Conservation (phyloP, 2,113 vertebrate genomes). For the Climacteris rufus region DNA sequence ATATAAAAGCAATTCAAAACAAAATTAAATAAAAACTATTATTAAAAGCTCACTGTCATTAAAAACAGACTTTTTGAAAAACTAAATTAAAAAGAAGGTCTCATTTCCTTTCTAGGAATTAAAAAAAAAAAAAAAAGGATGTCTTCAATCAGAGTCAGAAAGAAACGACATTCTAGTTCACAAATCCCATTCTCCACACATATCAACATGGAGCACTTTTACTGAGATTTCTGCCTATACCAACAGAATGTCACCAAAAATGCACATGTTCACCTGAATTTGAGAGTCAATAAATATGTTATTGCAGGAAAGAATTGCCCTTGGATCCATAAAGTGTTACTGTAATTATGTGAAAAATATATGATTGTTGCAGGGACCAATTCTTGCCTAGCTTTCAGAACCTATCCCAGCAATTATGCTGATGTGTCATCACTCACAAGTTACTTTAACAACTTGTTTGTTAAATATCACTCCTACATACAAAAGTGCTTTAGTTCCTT, state of each 20-base stretch:
- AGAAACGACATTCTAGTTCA: background rate
- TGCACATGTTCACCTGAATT: background rate
- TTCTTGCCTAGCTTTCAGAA: constrained; percentile 6
- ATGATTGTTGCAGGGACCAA: constrained; percentile 17
- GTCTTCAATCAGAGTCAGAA: background rate
- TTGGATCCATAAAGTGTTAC: background rate
- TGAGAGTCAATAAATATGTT: background rate
- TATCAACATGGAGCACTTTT: background rate
- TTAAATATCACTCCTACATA: constrained; percentile 55
- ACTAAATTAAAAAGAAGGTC: background rate
- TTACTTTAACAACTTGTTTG: constrained; percentile 64
- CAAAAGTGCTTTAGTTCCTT: constrained; percentile 59
- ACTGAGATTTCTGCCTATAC: background rate
- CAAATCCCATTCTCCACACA: background rate
- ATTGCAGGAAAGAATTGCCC: background rate
- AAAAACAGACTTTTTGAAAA: background rate
- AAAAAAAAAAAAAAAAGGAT: background rate
- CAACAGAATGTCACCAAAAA: background rate
- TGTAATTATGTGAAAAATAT: constrained; percentile 39
- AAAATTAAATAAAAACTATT: background rate
- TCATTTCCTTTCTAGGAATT: background rate
- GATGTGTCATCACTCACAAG: constrained; percentile 54
- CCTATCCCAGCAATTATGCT: constrained; percentile 32
- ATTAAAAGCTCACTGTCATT: fast-evolving
- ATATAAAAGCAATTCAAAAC: background rate